These are phyloP conservation scores for Apaloderma vittatum DNA, from an alignment of 2,113 vertebrate genomes.

Conservation along the genomic window DNA sequence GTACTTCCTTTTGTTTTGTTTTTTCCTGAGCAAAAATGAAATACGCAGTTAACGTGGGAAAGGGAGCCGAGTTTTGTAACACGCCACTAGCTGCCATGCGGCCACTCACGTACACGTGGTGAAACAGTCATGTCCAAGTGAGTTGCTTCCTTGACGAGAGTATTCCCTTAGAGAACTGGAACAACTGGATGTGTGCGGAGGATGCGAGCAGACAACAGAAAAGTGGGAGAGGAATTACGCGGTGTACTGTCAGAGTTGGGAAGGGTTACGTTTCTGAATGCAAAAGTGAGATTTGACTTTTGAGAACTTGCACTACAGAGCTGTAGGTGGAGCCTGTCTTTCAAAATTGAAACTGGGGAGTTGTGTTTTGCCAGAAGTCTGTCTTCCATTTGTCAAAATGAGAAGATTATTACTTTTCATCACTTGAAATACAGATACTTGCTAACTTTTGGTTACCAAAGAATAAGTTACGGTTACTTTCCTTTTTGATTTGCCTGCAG, in stretches of 20 bases:
- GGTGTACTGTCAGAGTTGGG: constrained; percentile 27
- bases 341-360: constrained; percentile 60
- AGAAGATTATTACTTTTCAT: constrained; percentile 62
- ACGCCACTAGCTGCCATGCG: constrained; percentile 69
- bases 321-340: constrained; percentile 76
- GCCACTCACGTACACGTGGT: constrained; percentile 13
- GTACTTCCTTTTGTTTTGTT: constrained; percentile 29
- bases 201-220: neutral
- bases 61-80: constrained; percentile 18
- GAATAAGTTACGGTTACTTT: constrained; percentile 84
- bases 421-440: constrained; percentile 77
- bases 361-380: constrained; percentile 62
- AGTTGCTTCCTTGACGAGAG: constrained; percentile 12
- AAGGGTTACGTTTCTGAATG: constrained; percentile 48
- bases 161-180: constrained; percentile 10
- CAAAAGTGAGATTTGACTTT: constrained; percentile 68
- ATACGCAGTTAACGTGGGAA: neutral
- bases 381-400: constrained; percentile 57
- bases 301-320: constrained; percentile 80
- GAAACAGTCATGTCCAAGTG: neutral
- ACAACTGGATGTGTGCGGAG: neutral
- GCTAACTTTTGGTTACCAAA: constrained; percentile 86
- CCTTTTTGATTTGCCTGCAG: constrained; percentile 77
- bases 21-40: constrained; percentile 35
- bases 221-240: constrained; percentile 1